Evolutionary conservation across 1,140 invertebrate genomes (phyloP).

Genomic region (Caenorhabditis briggsae): DNA sequence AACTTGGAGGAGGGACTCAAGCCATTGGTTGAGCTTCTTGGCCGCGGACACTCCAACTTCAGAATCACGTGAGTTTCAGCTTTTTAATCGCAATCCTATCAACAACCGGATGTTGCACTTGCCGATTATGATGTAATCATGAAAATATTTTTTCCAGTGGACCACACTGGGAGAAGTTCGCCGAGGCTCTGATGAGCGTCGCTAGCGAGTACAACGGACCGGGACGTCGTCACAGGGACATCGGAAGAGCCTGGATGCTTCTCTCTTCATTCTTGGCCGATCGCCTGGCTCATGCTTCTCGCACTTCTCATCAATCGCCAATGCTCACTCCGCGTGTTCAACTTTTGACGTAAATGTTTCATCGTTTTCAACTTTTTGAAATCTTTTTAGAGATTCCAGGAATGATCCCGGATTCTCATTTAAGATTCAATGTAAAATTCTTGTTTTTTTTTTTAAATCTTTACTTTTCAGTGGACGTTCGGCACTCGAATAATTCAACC

Average conservation of each 20-base stretch:
- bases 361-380: neutral
- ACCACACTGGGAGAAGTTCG: constrained; percentile 72
- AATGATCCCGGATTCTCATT: neutral
- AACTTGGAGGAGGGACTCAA: constrained; percentile 68
- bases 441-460: neutral
- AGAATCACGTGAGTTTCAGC: constrained; percentile 62
- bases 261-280: constrained; percentile 60
- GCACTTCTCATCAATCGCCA: constrained; percentile 22
- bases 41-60: constrained; percentile 70
- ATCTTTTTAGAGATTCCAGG: neutral
- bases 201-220: constrained; percentile 70
- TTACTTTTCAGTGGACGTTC: neutral
- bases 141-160: constrained; percentile 57
- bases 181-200: constrained; percentile 62
- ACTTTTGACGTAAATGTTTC: constrained; percentile 45
- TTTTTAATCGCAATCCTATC: neutral
- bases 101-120: neutral
- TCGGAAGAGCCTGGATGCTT: constrained; percentile 67
- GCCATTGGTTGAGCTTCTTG: constrained; percentile 69
- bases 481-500: neutral
- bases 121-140: too few relatives aligned
- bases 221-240: constrained; percentile 68
- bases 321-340: constrained; percentile 59
- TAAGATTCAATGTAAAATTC: neutral
- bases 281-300: constrained; percentile 56